These are phyloP conservation scores for Actinemys pallida DNA, from an alignment of 2,113 vertebrate species.

Conservation along the genomic window DNA sequence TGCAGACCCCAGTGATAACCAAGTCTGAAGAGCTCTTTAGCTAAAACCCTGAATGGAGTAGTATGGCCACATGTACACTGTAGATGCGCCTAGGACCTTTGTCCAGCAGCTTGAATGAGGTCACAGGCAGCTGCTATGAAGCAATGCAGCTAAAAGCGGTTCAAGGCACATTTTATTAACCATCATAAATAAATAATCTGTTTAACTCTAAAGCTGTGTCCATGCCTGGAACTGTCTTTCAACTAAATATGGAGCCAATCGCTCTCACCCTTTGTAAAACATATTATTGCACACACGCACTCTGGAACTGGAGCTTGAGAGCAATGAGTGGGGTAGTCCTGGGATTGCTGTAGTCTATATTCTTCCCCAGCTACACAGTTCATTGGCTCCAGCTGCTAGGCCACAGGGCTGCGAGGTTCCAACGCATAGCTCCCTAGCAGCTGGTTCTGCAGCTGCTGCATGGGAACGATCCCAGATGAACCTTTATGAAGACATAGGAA, in stretches of 20 bases:
- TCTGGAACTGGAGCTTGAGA: neutral
- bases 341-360: neutral
- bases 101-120: neutral
- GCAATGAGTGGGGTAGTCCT: neutral
- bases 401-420: neutral
- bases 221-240: slow-evolving; percentile 23
- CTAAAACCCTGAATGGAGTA: neutral
- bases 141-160: neutral
- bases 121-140: neutral
- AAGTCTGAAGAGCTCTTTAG: neutral
- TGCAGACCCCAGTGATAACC: neutral
- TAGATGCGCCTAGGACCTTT: neutral
- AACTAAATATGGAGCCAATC: neutral
- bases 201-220: neutral
- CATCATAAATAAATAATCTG: neutral
- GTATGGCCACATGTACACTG: neutral
- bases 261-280: neutral
- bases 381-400: neutral
- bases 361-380: neutral
- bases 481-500: neutral
- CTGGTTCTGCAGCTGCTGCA: neutral
- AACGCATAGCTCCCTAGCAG: neutral
- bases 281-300: neutral
- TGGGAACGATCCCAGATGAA: neutral
- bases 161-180: neutral